Base-by-base conservation (phyloP, 2,113 vertebrate species). In the Todiramphus saurophagus region DNA sequence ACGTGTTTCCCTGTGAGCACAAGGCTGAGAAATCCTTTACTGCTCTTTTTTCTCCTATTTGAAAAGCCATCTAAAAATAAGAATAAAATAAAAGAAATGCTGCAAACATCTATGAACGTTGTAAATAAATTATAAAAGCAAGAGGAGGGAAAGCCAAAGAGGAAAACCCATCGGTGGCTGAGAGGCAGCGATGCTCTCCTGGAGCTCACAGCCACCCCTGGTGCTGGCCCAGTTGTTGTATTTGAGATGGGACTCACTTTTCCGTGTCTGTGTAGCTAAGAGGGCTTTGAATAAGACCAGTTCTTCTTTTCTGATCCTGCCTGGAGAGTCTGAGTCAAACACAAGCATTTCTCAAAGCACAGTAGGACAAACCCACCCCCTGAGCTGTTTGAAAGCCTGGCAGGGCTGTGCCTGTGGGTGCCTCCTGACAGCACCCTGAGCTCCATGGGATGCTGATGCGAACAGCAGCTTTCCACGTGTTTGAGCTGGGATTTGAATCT, bases 181-280 rank as follows among this genome's bases (percentile, higher is more conserved):
- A 30, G 48, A 69, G 58, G 63, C 3, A 4, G 50, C 0, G 5
- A 66, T 20, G 43, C 18, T 59, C 37, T 53, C 69, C 16, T 0
- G 0, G 37, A 63, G 30, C 56, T 90, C 4, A 0, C 48, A 58
- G 64, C 37, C 2, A 0, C 33, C 19, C 33, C 37, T 1, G 0
- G 51, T 3, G 0, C 72, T 35, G 24, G 24, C 59, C 59, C 13
- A 2, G 63, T 39, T 55, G 46, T 3, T 58, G 8, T 31, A 4
- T 69, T 58, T 46, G 62, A 35, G 68, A 21, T 11, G 20, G 43
- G 37, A 50, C 37, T 63, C 7, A 1, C n/a, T 30, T 43, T n/a
- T n/a, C 56, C 2, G 1, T 16, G 8, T 14, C 33, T 44, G 46
- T 1, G 0, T 16, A 39, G 64, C 59, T 11, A 72, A 23, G 56